Base-by-base conservation (phyloP, 2,113 vertebrate genomes). In the Laticauda colubrina region DNA sequence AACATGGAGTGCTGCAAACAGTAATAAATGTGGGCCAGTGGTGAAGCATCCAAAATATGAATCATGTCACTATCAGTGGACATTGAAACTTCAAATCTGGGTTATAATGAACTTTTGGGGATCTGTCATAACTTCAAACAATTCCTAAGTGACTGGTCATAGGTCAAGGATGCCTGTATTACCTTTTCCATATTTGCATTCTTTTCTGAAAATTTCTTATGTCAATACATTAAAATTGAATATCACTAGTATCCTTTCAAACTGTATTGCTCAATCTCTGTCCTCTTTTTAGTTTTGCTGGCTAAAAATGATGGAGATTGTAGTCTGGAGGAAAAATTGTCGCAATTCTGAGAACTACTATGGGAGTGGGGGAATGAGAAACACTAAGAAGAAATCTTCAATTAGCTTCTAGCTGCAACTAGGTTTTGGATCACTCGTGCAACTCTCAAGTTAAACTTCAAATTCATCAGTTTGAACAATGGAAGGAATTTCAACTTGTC, bases 401-500 rank as follows among this genome's bases (percentile, higher is more conserved):
- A 53, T 26, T 24, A 81, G 10, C 9, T 87, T 56, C 0, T 57
- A 45, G 26, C 57, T 91, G 89, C 59, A 93, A 43, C 0, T 92
- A 9, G 53, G 48, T 51, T 93, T 94, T 56, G 34, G 56, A 93
- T 85, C 64, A 90, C 39, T 89, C 53, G 56, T 91, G 3, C 48
- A 21, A 81, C 91, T 93, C 11, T 87, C n/a, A 45, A 69, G 24
- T 69, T 85, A 85, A 26, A 57, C 15, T 39, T 86, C 43, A 93
- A 89, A 85, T 57, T 57, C 20, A 43, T 39, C 61, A 23, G 26
- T 11, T 15, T 23, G 34, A 39, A 85, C 43, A 53, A 10, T 26
- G 21, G 20, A 45, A 94, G 89, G 93, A 95, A 91, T 5, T 14
- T 87, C 59, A 93, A 93, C 94, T 88, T 94, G 88, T 51, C 90